A percentile compares a stretch with the other conserved stretches of the same genome.
Evolutionary conservation across 2,113 vertebrate genomes (phyloP).

Genomic region (Corythornis madagascariensis): DNA sequence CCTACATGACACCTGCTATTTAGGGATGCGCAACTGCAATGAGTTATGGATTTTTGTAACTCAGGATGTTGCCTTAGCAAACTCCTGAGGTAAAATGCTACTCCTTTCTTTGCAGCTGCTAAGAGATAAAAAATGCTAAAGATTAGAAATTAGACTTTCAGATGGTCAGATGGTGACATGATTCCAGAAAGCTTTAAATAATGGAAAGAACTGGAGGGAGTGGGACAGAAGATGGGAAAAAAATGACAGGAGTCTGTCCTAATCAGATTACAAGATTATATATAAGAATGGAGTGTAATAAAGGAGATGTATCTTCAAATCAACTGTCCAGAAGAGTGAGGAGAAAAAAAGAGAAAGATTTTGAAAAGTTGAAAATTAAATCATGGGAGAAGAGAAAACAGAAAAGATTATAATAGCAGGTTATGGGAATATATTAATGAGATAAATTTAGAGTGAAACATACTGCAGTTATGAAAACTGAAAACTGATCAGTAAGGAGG

Average conservation of each 20-base stretch:
- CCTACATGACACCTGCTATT: neutral
- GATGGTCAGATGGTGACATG: neutral
- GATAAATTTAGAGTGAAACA: neutral
- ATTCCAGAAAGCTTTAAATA: neutral
- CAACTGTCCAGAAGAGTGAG: rapidly evolving
- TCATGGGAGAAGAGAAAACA: neutral
- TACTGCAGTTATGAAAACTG: neutral
- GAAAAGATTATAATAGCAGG: neutral
- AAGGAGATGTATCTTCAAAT: neutral
- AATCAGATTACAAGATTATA: neutral
- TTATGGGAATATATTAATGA: neutral
- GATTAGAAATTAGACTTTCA: neutral
- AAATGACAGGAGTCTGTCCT: neutral
- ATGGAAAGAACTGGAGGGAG: neutral
- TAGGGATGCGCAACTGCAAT: neutral
- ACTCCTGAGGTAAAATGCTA: neutral
- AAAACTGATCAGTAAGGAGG: neutral
- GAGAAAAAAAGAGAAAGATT: neutral
- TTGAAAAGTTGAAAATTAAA: neutral
- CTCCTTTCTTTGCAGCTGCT: neutral
- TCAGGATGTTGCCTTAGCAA: neutral
- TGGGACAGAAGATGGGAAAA: neutral
- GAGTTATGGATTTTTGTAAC: neutral
- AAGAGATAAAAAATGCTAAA: neutral
- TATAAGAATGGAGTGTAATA: neutral